These are phyloP conservation scores for Stigmatopora nigra DNA, from an alignment of 2,113 vertebrate genomes.

Conservation along the genomic window DNA sequence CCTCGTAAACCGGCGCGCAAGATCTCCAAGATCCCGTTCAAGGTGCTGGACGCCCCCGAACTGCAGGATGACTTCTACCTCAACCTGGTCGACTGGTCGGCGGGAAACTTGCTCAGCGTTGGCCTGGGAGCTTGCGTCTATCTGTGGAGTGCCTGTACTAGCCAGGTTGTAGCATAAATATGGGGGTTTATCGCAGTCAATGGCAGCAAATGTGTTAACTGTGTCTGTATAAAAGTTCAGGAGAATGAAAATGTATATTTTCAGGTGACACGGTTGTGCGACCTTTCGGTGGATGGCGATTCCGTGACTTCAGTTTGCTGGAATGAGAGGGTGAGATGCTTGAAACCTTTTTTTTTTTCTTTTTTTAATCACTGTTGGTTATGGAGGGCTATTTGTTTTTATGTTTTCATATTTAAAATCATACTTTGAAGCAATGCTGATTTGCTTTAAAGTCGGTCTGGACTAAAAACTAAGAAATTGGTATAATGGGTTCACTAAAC, in stretches of 20 bases:
- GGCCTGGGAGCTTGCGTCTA: slow-evolving; percentile 96
- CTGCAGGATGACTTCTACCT: slow-evolving; percentile 98
- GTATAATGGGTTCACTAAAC: too few relatives aligned
- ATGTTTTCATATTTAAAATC: too few relatives aligned
- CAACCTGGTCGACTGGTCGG: slow-evolving; percentile 98
- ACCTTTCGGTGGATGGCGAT: slow-evolving; percentile 95
- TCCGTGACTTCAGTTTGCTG: slow-evolving; percentile 95
- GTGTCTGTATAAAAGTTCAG: neutral
- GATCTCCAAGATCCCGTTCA: slow-evolving; percentile 99
- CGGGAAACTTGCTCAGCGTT: slow-evolving; percentile 92
- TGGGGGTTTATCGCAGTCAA: too few relatives aligned
- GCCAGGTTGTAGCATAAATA: slow-evolving; percentile 74
- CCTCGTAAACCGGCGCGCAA: slow-evolving; percentile 94
- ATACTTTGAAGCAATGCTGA: too few relatives aligned
- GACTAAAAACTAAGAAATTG: too few relatives aligned
- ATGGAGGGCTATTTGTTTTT: too few relatives aligned
- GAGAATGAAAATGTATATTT: neutral
- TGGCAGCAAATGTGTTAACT: too few relatives aligned
- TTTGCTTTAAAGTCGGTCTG: too few relatives aligned
- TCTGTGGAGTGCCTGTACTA: slow-evolving; percentile 97
- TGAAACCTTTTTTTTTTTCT: neutral
- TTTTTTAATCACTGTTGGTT: too few relatives aligned
- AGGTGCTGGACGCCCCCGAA: slow-evolving; percentile 93
- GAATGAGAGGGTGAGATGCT: slow-evolving; percentile 86
- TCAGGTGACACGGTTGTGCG: slow-evolving; percentile 92